Base-by-base conservation (phyloP, 2,113 vertebrate species). In the Phaetusa simplex region DNA sequence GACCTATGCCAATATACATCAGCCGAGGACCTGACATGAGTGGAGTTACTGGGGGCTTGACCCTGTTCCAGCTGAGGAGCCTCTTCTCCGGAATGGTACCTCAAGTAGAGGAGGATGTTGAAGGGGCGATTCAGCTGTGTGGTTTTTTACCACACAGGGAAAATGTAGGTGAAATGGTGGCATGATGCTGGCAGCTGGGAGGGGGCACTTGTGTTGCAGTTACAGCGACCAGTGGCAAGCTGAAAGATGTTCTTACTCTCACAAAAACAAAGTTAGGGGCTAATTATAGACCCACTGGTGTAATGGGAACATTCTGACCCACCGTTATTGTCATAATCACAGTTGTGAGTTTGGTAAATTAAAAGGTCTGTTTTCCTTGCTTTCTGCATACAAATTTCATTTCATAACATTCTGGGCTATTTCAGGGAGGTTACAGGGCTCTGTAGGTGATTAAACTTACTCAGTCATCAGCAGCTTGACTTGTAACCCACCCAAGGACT, bases 221-320 rank as follows among this genome's bases (percentile, higher is more conserved):
- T 81, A 38, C 19, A 79, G 52, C 26, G 24, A 45, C 38, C 24
- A 43, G 47, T 71, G 77, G 65, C 34, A 93, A 87, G 65, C 52
- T 85, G 32, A 56, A 89, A 66, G 77, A 67, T 86, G 21, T 84
- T 82, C 65, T 82, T 95, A 56, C 23, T 82, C 64, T 43, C 67
- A 61, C 59, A 90, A 78, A 97, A 96, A 90, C 74, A 92, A 59
- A 58, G 24, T 83, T 90, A 65, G 27, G 38, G n/a, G 10, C 42
- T 90, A 93, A 88, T 96, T 96, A 83, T 90, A 88, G 85, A 59
- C 38, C 17, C 6, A 8, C 32, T 90, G 79, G 73, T 77, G 88
- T 81, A 95, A 97, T 66, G 56, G 77, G 82, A 92, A 90, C 74
- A 80, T 90, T 95, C 90, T 97, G 88, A 90, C 71, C 70, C 27